phyloP scores from a whole-genome alignment of 2,113 vertebrate species.

The Macquaria australasica region DNA sequence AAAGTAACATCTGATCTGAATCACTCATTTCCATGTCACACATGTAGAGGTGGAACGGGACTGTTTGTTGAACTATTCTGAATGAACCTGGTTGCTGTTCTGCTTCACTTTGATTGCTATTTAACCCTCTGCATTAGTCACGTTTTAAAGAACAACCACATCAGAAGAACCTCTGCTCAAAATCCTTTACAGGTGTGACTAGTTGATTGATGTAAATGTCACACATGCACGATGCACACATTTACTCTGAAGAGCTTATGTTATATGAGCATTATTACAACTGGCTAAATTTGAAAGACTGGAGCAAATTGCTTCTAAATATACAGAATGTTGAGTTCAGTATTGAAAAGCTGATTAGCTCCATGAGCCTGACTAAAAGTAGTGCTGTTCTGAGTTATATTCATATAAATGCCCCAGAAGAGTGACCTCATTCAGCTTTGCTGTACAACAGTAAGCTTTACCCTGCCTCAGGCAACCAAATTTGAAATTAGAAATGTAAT shows the following conservation, averaged over 20 bases:
- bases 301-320: slow-evolving; percentile 38
- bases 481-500: slow-evolving; percentile 72
- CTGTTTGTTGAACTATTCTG: background rate
- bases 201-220: slow-evolving; percentile 38
- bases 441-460: slow-evolving; percentile 29
- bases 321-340: slow-evolving; percentile 1
- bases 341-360: slow-evolving; percentile 51
- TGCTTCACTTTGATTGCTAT: background rate
- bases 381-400: slow-evolving; percentile 18
- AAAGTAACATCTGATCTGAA: background rate
- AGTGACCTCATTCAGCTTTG: slow-evolving; percentile 43
- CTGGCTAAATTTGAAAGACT: slow-evolving; percentile 22
- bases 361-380: slow-evolving; percentile 21
- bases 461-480: slow-evolving; percentile 32
- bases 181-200: slow-evolving; percentile 10
- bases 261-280: slow-evolving; percentile 8
- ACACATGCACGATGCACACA: background rate
- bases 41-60: background rate
- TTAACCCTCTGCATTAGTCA: background rate
- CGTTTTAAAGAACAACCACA: slow-evolving; percentile 8
- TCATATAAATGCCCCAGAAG: slow-evolving; percentile 40
- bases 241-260: background rate
- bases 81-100: background rate
- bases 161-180: slow-evolving; percentile 8
- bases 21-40: background rate